A percentile compares a stretch with the other conserved stretches of the same genome.
These are phyloP conservation scores for Fulica atra DNA, from an alignment of 2,113 vertebrate species.

Conservation along the genomic window DNA sequence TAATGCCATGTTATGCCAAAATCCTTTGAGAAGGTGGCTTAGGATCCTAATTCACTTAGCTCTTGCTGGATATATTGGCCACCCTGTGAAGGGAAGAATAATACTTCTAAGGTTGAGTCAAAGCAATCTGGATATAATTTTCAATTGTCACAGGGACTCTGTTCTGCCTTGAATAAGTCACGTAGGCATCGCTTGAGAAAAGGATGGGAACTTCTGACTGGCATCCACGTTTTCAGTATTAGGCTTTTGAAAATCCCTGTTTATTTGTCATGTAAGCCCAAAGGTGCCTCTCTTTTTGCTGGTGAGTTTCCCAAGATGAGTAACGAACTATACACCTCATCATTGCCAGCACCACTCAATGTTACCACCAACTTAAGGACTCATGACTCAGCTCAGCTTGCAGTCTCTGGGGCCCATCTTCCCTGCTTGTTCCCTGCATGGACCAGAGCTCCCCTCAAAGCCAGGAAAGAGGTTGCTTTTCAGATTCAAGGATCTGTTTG, in stretches of 20 bases:
- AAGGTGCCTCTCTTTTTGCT: neutral
- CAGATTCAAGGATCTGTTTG: neutral
- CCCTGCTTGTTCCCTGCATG: neutral
- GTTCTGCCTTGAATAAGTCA: neutral
- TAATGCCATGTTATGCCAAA: neutral
- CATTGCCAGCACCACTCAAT: neutral
- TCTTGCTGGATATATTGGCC: accelerated
- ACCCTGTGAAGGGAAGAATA: neutral
- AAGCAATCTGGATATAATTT: neutral
- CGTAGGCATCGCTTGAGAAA: neutral
- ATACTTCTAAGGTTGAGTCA: neutral
- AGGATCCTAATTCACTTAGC: neutral
- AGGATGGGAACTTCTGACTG: neutral
- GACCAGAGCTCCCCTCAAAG: neutral
- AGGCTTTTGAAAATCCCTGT: neutral
- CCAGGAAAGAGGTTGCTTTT: neutral
- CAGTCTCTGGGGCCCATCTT: neutral
- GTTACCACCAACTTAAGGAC: neutral
- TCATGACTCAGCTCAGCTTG: neutral
- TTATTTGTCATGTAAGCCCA: neutral
- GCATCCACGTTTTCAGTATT: neutral
- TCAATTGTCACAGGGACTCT: neutral
- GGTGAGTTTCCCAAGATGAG: neutral
- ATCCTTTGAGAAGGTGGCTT: neutral
- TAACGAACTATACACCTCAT: neutral